Evolutionary conservation across 2,797 vertebrate genomes (phyloP), one percentile per base, ranked within the genome.

Genomic region (Karalla daura): DNA sequence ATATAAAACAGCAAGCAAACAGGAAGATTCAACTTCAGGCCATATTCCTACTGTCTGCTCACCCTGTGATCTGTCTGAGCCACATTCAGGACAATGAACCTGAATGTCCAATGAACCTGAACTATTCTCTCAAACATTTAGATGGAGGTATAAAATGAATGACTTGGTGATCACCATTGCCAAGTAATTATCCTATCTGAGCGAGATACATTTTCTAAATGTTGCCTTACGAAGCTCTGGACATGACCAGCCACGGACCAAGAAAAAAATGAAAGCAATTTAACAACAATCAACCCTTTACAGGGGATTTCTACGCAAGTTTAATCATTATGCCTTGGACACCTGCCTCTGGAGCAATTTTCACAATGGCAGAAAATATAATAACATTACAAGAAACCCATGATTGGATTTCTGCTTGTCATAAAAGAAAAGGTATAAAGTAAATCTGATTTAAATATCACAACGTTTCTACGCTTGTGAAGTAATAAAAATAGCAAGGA

Each of bases 341-440:
- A 70, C 60, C 60, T 64, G 59, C 41, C 56, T 12, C 56, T 37
- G 39, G 33, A 69, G 33, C 23, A 50, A 64, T 67, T 68, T 55
- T 52, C 32, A 68, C 41, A 60, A 41, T 5, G 18, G 15, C 25
- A 73, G 15, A 63, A 63, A 43, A 50, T 7, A 56, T 25, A 47
- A 67, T 63, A 56, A 54, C 7, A 74, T 56, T 66, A 33, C 6
- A 33, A 36, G n/a, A n/a, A n/a, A 56, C 28, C 56, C 11, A 14
- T 78, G 70, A 88, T 85, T 83, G 85, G 84, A 87, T 85, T 81
- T 25, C 24, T 37, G 32, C 62, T 43, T 70, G 41, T 44, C 20
- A 6, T 27, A 15, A 10, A 24, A 20, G 45, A 74, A 85, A 60
- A 28, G 45, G n/a, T 46, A 63, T 60, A 5, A 70, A 72, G 36